phyloP scores from a whole-genome alignment of 2,797 vertebrate genomes.

The Spheniscus humboldti region DNA sequence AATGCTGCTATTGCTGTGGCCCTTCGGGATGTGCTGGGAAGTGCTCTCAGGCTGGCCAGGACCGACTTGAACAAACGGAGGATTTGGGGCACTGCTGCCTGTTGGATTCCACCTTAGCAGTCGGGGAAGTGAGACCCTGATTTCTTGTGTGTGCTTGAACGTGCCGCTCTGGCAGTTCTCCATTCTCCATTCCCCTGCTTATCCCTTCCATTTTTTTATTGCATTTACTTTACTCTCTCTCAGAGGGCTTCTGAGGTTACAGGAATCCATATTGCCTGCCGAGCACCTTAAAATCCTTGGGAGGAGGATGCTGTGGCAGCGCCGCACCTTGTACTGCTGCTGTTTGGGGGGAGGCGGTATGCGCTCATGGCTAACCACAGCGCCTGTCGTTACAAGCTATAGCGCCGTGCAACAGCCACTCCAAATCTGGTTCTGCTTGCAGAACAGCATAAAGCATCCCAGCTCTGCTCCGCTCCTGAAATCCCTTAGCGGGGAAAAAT shows the following conservation, averaged over 20 bases:
- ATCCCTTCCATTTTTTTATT: neutral
- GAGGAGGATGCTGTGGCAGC: neutral
- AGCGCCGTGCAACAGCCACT: fast-evolving
- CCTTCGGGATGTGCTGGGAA: neutral
- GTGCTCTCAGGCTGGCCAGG: neutral
- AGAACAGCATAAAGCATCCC: neutral
- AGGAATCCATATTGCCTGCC: neutral
- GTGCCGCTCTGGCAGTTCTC: neutral
- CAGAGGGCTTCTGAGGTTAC: neutral
- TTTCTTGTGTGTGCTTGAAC: neutral
- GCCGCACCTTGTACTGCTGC: neutral
- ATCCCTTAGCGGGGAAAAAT: neutral
- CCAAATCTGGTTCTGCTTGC: neutral
- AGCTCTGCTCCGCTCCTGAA: neutral
- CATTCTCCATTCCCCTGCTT: neutral
- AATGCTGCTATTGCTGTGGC: neutral
- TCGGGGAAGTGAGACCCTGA: neutral
- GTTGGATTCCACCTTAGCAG: neutral
- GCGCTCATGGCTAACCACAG: neutral
- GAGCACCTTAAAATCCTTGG: neutral
- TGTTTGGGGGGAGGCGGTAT: neutral
- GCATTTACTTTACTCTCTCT: neutral
- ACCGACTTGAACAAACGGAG: neutral
- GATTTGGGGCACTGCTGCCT: neutral
- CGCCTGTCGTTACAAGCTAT: neutral